Conservation (phyloP, 2,797 vertebrate genomes). For the Chiloscyllium punctatum region DNA sequence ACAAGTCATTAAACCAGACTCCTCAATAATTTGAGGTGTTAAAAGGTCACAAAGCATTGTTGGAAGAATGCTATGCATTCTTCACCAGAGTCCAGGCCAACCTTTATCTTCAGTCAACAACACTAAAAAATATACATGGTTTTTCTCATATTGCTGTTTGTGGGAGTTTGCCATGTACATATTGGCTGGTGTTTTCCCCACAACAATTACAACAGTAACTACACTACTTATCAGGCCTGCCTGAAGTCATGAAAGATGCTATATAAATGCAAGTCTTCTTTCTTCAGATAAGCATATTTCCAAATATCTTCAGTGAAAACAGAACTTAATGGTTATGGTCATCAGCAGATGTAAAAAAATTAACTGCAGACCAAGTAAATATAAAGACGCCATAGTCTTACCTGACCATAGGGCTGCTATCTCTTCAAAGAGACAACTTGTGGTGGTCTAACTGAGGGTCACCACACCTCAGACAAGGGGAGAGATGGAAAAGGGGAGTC, state of each 20-base stretch:
- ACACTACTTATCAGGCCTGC: not conserved
- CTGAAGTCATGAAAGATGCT: not conserved
- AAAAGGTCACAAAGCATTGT: not conserved
- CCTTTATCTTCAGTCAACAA: not conserved
- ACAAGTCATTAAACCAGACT: not conserved
- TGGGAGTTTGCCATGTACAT: not conserved
- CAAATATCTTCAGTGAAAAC: not conserved
- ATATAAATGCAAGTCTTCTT: not conserved
- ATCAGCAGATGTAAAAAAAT: not conserved
- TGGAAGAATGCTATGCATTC: not conserved
- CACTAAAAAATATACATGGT: not conserved
- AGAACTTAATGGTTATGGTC: not conserved
- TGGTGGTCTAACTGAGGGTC: too few species aligned
- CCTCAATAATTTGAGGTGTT: too few species aligned
- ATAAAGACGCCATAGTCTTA: too few species aligned
- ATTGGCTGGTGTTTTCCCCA: not conserved
- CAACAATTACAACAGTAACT: not conserved
- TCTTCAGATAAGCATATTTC: not conserved
- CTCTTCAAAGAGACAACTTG: too few species aligned
- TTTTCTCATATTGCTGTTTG: not conserved
- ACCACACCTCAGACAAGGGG: too few species aligned
- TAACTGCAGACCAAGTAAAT: not conserved
- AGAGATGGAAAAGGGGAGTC: too few species aligned
- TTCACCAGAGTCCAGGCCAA: too few species aligned
- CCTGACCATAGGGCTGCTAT: too few species aligned